Evolutionary conservation across 1,140 invertebrate species (phyloP), one percentile per base, ranked within the genome.

Genomic region (Apolygus lucorum): DNA sequence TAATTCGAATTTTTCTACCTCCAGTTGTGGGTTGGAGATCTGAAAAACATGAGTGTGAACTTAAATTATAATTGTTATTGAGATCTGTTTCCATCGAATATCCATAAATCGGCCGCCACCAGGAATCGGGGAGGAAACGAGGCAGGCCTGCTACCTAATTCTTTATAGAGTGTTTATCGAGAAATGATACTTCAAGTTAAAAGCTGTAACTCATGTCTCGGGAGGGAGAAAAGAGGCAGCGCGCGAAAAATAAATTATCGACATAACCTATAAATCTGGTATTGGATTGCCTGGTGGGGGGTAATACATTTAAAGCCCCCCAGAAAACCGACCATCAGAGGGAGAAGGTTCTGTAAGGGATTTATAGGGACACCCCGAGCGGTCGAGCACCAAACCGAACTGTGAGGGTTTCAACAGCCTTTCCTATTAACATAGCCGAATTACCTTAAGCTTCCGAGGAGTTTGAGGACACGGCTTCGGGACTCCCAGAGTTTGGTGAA

Each of bases 161-260:
- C 63, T 64, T 64, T 64, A 64, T 64, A 26, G 63, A 28, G 63
- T 64, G 63, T 64, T 64, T 64, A 64, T 64, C 63, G 63, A 64
- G 63, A 29, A 64, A 64, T 27, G 28, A 27, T 26, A 64, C 28
- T 64, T 64, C 28, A 27, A 27, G 24, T 64, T 64, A 64, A 24
- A 64, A 24, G 63, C 27, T 26, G 63, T 64, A 64, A 64, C 24
- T 64, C 63, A 64, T 64, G 13, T 14, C n/a, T n/a, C n/a, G n/a
- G 28, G 28, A 64, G 63, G 26, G 28, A 11, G 14, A 22, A 62
- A 64, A 28, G 63, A 11, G 28, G 63, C 28, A 2, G 63, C 11
- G 63, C 11, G 54, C 8, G 24, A 64, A 64, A 64, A 64, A 64
- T 64, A 64, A 64, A 64, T 64, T 64, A 64, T 64, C 63, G 24